These are phyloP conservation scores for Sphaeramia orbicularis DNA, from an alignment of 2,797 vertebrate genomes.

Conservation along the genomic window DNA sequence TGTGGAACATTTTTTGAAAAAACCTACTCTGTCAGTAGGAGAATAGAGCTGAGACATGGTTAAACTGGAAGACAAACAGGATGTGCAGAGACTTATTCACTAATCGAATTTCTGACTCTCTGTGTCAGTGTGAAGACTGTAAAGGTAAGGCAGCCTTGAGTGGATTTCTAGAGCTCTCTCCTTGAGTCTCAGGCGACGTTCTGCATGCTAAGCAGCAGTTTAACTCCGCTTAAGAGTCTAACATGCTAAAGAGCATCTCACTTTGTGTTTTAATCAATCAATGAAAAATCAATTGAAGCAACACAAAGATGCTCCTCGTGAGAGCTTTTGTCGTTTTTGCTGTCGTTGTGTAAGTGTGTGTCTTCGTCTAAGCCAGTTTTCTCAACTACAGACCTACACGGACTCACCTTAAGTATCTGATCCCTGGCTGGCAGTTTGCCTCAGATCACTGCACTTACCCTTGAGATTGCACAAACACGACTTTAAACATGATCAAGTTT, in stretches of 20 bases:
- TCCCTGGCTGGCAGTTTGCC: constrained; percentile 16
- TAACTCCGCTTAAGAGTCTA: neutral
- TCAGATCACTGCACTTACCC: constrained; percentile 18
- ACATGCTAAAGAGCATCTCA: neutral
- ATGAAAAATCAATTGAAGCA: neutral
- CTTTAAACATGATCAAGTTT: constrained; percentile 43
- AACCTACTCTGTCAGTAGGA: too few relatives aligned
- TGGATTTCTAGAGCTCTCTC: constrained; percentile 31
- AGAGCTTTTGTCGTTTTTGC: neutral
- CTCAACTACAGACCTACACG: neutral
- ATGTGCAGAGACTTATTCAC: constrained; percentile 28
- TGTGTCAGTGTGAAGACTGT: constrained; percentile 12
- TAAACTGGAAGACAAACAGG: constrained; percentile 24
- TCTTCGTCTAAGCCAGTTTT: constrained; percentile 8
- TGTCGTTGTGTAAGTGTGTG: neutral
- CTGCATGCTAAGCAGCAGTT: neutral
- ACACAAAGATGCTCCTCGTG: neutral
- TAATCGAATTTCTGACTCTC: constrained; percentile 24
- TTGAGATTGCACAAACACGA: constrained; percentile 7
- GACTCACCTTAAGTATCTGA: constrained; percentile 24
- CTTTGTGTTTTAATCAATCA: constrained; percentile 1
- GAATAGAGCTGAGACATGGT: neutral
- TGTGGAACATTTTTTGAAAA: too few relatives aligned
- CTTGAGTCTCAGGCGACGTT: constrained; percentile 1
- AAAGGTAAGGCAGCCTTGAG: constrained; percentile 18